phyloP scores from a whole-genome alignment of 2,113 vertebrate species.

The Paramisgurnus dabryanus region DNA sequence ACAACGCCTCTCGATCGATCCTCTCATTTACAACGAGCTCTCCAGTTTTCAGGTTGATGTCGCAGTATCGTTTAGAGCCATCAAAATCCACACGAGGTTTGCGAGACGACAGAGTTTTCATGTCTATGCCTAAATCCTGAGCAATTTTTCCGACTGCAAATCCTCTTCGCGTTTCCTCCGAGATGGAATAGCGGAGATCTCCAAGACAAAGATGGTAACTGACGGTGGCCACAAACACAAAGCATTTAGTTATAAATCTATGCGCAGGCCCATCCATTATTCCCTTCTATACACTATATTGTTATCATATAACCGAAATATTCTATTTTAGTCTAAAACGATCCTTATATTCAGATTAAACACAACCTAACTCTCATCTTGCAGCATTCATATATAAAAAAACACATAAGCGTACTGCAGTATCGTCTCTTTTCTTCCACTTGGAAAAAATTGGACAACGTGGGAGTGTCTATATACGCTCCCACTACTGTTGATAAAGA shows the following conservation, averaged over 20 bases:
- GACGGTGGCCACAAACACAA: constrained; percentile 10
- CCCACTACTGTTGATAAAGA: constrained; percentile 15
- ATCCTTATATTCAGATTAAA: background rate
- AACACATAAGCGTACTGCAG: background rate
- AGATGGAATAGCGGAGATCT: constrained; percentile 63
- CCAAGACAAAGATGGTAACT: constrained; percentile 11
- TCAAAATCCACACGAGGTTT: constrained; percentile 59
- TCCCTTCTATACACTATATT: too few species aligned
- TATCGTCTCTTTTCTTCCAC: background rate
- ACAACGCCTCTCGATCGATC: constrained; percentile 3
- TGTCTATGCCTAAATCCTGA: constrained; percentile 65
- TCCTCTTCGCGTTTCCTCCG: constrained; percentile 67
- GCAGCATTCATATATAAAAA: background rate
- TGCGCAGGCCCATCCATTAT: too few species aligned
- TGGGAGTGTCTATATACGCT: background rate
- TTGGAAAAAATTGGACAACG: background rate
- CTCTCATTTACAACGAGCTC: constrained; percentile 59
- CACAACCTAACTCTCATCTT: background rate
- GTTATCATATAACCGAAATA: too few species aligned
- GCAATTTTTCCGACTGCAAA: constrained; percentile 67
- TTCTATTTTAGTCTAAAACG: too few species aligned
- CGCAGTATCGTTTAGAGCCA: constrained; percentile 64
- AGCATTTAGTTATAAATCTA: background rate
- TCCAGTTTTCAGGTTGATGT: constrained; percentile 67
- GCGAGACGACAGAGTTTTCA: constrained; percentile 47